Conservation (phyloP, 2,888 invertebrate genomes). For the Conomelus anceps region DNA sequence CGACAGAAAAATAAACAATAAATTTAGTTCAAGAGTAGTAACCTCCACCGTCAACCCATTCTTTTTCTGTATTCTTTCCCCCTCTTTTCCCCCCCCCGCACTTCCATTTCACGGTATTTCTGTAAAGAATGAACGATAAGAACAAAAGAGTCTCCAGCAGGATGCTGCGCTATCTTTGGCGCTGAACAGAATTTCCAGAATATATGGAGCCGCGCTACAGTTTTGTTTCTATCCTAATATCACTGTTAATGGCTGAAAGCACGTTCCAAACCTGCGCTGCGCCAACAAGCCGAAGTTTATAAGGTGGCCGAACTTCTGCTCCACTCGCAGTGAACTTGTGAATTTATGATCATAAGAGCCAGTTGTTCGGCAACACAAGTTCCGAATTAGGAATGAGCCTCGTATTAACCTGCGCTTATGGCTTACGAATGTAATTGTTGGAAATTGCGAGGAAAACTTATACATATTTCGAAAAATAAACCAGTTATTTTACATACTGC, state of each 20-base stretch:
- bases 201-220: background rate
- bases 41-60: background rate
- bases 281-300: background rate
- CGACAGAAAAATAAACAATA: background rate
- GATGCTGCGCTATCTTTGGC: background rate
- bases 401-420: background rate
- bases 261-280: background rate
- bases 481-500: too few relatives aligned
- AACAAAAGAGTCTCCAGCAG: background rate
- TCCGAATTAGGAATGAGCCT: background rate
- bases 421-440: background rate
- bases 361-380: background rate
- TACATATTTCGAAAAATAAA: too few relatives aligned
- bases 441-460: slow-evolving; percentile 33
- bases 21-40: background rate
- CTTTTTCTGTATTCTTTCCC: too few relatives aligned
- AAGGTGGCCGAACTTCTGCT: background rate
- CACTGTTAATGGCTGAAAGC: background rate
- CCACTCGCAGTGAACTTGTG: background rate
- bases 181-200: background rate
- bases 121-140: background rate
- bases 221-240: background rate
- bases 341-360: background rate
- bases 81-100: too few relatives aligned
- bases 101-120: background rate